Base-by-base conservation (phyloP, 2,113 vertebrate species). In the Oreotrochilus melanogaster region DNA sequence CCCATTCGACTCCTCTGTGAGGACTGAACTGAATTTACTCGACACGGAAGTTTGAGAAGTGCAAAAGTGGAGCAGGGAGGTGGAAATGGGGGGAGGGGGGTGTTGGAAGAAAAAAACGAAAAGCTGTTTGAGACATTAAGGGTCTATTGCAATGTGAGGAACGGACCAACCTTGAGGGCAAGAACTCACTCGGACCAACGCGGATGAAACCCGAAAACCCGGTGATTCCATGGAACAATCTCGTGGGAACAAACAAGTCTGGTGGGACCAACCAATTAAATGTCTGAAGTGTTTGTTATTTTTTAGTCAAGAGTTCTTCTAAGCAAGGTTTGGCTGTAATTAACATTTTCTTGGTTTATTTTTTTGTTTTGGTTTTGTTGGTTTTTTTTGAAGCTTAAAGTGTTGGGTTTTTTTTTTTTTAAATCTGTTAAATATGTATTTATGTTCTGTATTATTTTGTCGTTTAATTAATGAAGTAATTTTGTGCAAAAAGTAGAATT, bases 361-460 rank as follows among this genome's bases (percentile, higher is more conserved):
- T 37, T 39, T 39, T 39, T 89, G 67, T 53, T 80, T 95, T 80
- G 72, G 92, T 94, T 93, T 65, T 22, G 76, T 82, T 39, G 11
- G 11, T 39, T 37, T 48, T 89, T 96, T 96, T 84, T 81, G 97
- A 98, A 98, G 95, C 95, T 98, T 98, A 92, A 92, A 54, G 92
- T 95, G 93, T 94, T 95, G 83, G 95, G 50, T 79, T 73, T 33
- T 88, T 76, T 94, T 92, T 96, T 79, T 90, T 79, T 90, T 33
- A 75, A 97, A 98, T 97, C 95, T 97, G 95, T 98, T 98, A 97
- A 98, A 98, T 98, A 98, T 98, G 97, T 99, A 99, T 99, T 99
- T 99, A 99, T 99, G 98, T 99, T 98, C 94, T 97, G 93, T 98
- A 97, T 99, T 98, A 98, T 98, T 98, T 98, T 97, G 79, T 98